Percentiles rank a stretch among this genome's conserved stretches.
These are phyloP conservation scores for Bovichtus diacanthus DNA, from an alignment of 2,797 vertebrate species.

Conservation along the genomic window DNA sequence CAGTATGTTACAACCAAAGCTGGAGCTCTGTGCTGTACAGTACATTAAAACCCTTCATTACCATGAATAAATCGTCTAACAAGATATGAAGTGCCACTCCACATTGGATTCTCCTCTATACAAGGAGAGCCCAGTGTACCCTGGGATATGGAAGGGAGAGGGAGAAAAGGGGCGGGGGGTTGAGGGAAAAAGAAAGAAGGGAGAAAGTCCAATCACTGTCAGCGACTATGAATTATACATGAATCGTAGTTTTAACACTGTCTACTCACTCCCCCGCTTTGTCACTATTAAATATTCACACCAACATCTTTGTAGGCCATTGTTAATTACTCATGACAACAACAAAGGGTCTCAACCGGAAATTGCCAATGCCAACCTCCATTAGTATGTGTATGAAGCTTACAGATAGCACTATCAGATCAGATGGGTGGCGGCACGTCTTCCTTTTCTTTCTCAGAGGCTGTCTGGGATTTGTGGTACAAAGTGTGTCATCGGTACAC, in stretches of 20 bases:
- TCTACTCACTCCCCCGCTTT: slow-evolving; percentile 77
- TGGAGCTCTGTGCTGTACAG: slow-evolving; percentile 73
- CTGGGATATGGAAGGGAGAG: slow-evolving; percentile 44
- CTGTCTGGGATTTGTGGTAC: neutral
- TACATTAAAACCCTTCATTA: slow-evolving; percentile 88
- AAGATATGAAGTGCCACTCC: slow-evolving; percentile 85
- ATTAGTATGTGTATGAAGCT: slow-evolving; percentile 76
- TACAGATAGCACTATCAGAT: slow-evolving; percentile 70
- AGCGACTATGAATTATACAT: slow-evolving; percentile 88
- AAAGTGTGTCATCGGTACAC: slow-evolving; percentile 1
- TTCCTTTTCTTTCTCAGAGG: slow-evolving; percentile 24
- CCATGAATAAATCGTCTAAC: slow-evolving; percentile 89
- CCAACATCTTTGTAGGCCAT: slow-evolving; percentile 85
- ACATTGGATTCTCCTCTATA: slow-evolving; percentile 71
- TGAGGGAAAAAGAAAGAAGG: slow-evolving; percentile 31
- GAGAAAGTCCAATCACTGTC: slow-evolving; percentile 78
- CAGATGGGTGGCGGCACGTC: slow-evolving; percentile 38
- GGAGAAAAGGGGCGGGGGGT: neutral
- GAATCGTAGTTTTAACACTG: slow-evolving; percentile 84
- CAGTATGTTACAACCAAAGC: slow-evolving; percentile 60
- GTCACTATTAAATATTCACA: slow-evolving; percentile 89
- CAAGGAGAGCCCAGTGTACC: slow-evolving; percentile 58
- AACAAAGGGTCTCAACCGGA: slow-evolving; percentile 82
- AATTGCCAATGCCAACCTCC: slow-evolving; percentile 73
- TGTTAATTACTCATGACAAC: slow-evolving; percentile 85